Conservation (phyloP, 2,113 vertebrate species). For the Scortum barcoo region DNA sequence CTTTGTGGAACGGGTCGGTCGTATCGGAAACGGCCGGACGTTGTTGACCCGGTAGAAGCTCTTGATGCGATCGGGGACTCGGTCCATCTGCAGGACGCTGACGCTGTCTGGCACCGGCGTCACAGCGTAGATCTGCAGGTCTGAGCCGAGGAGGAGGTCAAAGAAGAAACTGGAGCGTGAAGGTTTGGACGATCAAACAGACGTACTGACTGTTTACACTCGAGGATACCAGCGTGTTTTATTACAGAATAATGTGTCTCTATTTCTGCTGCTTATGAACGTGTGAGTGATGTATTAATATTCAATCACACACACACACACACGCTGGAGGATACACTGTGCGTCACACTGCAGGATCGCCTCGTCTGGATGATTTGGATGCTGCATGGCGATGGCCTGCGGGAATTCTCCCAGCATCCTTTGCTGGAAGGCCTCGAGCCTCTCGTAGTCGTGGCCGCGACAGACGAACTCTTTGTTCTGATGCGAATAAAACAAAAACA, state of each 20-base stretch:
- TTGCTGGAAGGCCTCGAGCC: slow-evolving; percentile 98
- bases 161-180: slow-evolving; percentile 29
- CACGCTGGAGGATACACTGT: slow-evolving; percentile 93
- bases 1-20: slow-evolving; percentile 98
- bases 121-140: slow-evolving; percentile 94
- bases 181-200: too few relatives aligned
- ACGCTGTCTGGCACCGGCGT: slow-evolving; percentile 93
- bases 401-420: slow-evolving; percentile 99
- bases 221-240: too few relatives aligned
- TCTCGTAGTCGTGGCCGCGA: slow-evolving; percentile 96
- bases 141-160: slow-evolving; percentile 71
- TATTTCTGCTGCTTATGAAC: not conserved
- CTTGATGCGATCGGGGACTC: slow-evolving; percentile 96
- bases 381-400: slow-evolving; percentile 98
- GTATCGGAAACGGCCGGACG: slow-evolving; percentile 94
- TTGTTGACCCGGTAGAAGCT: slow-evolving; percentile 99
- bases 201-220: too few relatives aligned
- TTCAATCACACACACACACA: not conserved
- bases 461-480: slow-evolving; percentile 99
- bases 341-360: slow-evolving; percentile 94
- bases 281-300: not conserved
- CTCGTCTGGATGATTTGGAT: slow-evolving; percentile 97
- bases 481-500: not conserved
- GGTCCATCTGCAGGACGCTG: slow-evolving; percentile 93
- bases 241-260: not conserved